Evolutionary conservation across 2,113 vertebrate genomes (phyloP).

Genomic region (Isurus oxyrinchus): DNA sequence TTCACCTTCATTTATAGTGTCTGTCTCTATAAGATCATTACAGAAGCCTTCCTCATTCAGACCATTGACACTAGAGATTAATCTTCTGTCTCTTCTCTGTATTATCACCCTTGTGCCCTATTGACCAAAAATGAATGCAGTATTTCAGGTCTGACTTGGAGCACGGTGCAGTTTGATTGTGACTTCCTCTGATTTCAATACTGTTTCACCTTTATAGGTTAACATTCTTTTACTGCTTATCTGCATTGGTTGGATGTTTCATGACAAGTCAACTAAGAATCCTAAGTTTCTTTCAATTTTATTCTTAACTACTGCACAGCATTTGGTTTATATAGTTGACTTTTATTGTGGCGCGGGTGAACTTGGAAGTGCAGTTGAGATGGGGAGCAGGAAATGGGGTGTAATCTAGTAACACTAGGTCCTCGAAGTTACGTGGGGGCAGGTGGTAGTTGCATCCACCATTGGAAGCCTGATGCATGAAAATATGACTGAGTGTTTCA

Average conservation of each 20-base stretch:
- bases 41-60: no score
- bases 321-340: not conserved
- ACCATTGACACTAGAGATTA: not conserved
- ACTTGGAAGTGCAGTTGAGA: not conserved
- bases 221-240: not conserved
- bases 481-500: no score
- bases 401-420: no score
- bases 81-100: not conserved
- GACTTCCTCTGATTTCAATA: not conserved
- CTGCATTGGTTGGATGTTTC: not conserved
- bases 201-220: not conserved
- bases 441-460: no score
- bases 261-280: not conserved
- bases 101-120: not conserved
- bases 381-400: no score
- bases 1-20: no score
- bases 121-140: no score
- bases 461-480: no score
- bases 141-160: no score
- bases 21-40: no score
- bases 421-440: no score
- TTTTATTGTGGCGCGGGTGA: not conserved
- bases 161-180: not conserved
- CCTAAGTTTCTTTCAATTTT: not conserved
- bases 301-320: not conserved